These are phyloP conservation scores for Gymnobelideus leadbeateri DNA, from an alignment of 2,113 vertebrate species.

Conservation along the genomic window DNA sequence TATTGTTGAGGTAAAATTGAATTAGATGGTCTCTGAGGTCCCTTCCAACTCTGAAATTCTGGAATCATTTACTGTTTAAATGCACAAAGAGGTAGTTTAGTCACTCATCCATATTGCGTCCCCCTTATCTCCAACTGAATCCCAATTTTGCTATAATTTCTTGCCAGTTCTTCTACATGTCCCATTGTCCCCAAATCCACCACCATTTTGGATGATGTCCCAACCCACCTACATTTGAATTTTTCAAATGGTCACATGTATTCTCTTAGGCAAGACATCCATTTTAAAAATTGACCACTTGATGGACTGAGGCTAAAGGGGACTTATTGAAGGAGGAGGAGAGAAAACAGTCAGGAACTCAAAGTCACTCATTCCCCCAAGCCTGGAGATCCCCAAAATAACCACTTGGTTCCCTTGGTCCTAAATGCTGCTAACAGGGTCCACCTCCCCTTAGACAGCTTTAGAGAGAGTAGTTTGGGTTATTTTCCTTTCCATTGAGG, in stretches of 20 bases:
- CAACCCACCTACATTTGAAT: background rate
- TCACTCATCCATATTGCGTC: background rate
- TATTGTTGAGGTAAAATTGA: background rate
- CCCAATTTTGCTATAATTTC: background rate
- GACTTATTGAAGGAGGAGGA: background rate
- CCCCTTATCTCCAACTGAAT: background rate
- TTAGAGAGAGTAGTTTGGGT: background rate
- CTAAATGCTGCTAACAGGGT: background rate
- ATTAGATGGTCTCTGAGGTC: background rate
- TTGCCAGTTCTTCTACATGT: background rate
- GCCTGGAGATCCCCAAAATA: background rate
- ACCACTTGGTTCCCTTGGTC: background rate
- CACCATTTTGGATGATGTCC: background rate
- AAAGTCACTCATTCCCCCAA: background rate
- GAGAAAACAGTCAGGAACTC: background rate
- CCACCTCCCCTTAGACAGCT: background rate
- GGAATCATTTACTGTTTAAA: background rate
- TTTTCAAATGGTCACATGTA: background rate
- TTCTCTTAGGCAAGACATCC: background rate
- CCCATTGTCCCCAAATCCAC: background rate
- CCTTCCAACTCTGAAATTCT: background rate
- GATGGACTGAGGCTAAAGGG: background rate
- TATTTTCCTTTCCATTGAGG: constrained; percentile 33
- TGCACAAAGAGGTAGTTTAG: background rate
- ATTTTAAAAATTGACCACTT: background rate